A percentile compares a stretch with the other conserved stretches of the same genome.
Evolutionary conservation across 2,113 vertebrate species (phyloP).

Genomic region (Lipophrys pholis): DNA sequence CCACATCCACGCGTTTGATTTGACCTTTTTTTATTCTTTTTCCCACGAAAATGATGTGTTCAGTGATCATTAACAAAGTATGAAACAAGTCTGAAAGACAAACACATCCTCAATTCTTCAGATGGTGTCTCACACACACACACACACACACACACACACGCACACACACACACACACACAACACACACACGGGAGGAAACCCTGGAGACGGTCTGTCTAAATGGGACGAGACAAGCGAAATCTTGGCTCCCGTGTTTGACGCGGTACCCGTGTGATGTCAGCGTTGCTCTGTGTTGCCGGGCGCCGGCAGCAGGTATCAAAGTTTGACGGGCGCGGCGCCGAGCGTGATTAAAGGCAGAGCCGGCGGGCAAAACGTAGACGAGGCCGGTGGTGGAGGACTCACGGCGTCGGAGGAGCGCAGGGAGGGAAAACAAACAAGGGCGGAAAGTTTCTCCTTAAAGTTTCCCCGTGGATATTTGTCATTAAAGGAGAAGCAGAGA

Average conservation of each 20-base stretch:
- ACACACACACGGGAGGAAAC: too few relatives aligned
- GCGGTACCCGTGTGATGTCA: conserved; percentile 20
- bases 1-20: neutral
- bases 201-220: too few relatives aligned
- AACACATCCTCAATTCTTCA: neutral
- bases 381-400: conserved; percentile 31
- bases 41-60: neutral
- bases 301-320: conserved; percentile 48
- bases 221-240: conserved; percentile 10
- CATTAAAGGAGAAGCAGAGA: neutral
- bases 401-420: neutral
- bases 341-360: neutral
- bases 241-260: conserved; percentile 36
- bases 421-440: neutral
- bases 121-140: neutral
- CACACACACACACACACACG: too few relatives aligned
- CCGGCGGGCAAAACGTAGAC: conserved; percentile 27
- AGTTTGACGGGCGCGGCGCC: conserved; percentile 52
- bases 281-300: conserved; percentile 6
- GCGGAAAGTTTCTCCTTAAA: neutral
- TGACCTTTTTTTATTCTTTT: neutral
- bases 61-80: too few relatives aligned
- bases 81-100: conserved; percentile 4
- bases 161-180: too few relatives aligned
- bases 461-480: too few relatives aligned